Base-by-base conservation (phyloP, 2,797 vertebrate genomes). In the Agapornis canus region DNA sequence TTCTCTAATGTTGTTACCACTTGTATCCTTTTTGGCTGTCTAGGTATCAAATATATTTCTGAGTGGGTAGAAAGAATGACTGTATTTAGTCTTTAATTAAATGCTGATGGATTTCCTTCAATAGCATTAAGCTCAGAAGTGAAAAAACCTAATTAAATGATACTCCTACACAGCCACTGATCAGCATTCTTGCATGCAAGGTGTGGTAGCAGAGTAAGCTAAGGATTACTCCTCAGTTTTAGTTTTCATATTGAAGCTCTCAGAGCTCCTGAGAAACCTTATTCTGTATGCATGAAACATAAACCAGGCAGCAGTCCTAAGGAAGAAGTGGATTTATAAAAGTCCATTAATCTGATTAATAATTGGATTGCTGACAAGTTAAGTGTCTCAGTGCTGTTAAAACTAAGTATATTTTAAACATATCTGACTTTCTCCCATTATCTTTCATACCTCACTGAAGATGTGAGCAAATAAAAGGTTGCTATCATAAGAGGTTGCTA, bases 331-430 rank as follows among this genome's bases (percentile, higher is more conserved):
- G 97, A 97, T 97, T 97, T 97, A 94, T 91, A 94, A 97, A 97
- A 97, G 97, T 96, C 97, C 96, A 97, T 98, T 97, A 97, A 95
- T 97, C 97, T 98, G 90, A 98, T 97, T 98, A 98, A 98, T 98
- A 97, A 97, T 95, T 97, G 97, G 97, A 96, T 94, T 85, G 88
- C 97, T 97, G 97, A 98, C 97, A 97, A 96, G 96, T 95, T 98
- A 98, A 98, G 96, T 98, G 97, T 97, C 97, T 96, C 92, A 45
- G 92, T 86, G 96, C 96, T 94, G 96, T 98, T 98, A 98, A 96
- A 97, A 97, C 86, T 89, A 97, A 98, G 97, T 95, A 93, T 97
- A 96, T 96, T 97, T 97, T 97, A 98, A 98, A 97, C 23, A 7
- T 95, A 97, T 97, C 93, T 96, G 95, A 97, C 94, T 97, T 91